Percentiles rank a stretch among this genome's conserved stretches.
Conservation (phyloP, 1,140 invertebrate genomes). For the Brachystomella parvula region DNA sequence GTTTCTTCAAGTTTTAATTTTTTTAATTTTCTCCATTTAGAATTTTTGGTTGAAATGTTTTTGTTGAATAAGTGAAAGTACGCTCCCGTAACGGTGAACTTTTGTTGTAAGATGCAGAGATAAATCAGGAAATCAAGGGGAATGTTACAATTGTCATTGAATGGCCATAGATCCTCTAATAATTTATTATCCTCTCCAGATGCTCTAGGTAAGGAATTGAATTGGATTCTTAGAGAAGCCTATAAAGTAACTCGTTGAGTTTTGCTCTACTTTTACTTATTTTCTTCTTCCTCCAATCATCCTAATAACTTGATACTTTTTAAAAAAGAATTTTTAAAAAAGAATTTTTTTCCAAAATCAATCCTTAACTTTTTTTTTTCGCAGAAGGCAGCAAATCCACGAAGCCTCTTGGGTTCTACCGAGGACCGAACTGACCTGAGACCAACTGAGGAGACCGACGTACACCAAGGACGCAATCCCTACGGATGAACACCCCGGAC, state of each 20-base stretch:
- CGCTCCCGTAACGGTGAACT: background rate
- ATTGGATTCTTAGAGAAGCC: slow-evolving; percentile 1
- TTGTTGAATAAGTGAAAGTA: background rate
- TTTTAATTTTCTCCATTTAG: background rate
- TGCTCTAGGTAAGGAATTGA: slow-evolving; percentile 9
- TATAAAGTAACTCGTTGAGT: background rate
- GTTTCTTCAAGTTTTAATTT: background rate
- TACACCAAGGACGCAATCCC: no score
- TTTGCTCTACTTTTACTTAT: slow-evolving; percentile 10
- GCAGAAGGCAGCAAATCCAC: no score
- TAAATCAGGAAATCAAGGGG: background rate
- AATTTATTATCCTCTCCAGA: background rate
- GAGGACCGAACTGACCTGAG: no score
- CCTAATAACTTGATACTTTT: background rate
- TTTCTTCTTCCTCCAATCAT: background rate
- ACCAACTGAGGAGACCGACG: no score
- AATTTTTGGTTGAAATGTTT: background rate
- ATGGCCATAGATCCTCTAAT: slow-evolving; percentile 1
- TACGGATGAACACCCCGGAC: no score
- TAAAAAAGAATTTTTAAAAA: no score
- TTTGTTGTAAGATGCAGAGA: background rate
- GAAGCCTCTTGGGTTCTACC: no score
- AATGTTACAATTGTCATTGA: slow-evolving; percentile 5
- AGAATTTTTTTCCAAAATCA: no score
- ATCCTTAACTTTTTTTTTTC: no score